Conservation (phyloP, 2,797 vertebrate species). For the Eptatretus atami region DNA sequence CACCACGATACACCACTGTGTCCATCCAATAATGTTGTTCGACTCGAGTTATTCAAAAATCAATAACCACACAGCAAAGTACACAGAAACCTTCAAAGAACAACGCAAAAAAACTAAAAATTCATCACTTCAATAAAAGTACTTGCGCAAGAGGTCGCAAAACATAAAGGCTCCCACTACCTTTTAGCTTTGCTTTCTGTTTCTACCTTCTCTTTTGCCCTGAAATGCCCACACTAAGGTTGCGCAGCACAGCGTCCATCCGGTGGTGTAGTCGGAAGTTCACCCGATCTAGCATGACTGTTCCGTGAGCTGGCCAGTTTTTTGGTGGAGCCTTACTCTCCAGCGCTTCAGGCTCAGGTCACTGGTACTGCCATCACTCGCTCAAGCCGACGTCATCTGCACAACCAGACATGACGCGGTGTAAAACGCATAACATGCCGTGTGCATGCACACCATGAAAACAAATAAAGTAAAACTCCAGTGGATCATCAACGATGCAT, state of each 20-base stretch:
- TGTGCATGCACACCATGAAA: neutral
- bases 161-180: too few relatives aligned
- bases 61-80: too few relatives aligned
- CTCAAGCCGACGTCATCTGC: slow-evolving; percentile 70
- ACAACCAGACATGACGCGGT: slow-evolving; percentile 3
- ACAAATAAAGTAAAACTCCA: neutral
- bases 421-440: neutral
- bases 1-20: too few relatives aligned
- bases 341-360: slow-evolving; percentile 56
- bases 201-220: slow-evolving; percentile 47
- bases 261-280: slow-evolving; percentile 46
- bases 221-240: slow-evolving; percentile 38
- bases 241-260: slow-evolving; percentile 42
- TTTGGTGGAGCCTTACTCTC: slow-evolving; percentile 32
- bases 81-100: too few relatives aligned
- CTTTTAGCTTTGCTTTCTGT: neutral
- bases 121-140: too few relatives aligned
- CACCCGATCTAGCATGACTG: slow-evolving; percentile 47
- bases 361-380: slow-evolving; percentile 60
- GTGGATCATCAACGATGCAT: too few relatives aligned
- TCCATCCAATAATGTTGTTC: too few relatives aligned
- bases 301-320: slow-evolving; percentile 42
- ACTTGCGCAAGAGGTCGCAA: too few relatives aligned
- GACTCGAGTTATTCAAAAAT: too few relatives aligned
- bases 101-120: too few relatives aligned